These are phyloP conservation scores for Agrypnus murinus DNA, from an alignment of 2,888 invertebrate genomes.

Conservation along the genomic window DNA sequence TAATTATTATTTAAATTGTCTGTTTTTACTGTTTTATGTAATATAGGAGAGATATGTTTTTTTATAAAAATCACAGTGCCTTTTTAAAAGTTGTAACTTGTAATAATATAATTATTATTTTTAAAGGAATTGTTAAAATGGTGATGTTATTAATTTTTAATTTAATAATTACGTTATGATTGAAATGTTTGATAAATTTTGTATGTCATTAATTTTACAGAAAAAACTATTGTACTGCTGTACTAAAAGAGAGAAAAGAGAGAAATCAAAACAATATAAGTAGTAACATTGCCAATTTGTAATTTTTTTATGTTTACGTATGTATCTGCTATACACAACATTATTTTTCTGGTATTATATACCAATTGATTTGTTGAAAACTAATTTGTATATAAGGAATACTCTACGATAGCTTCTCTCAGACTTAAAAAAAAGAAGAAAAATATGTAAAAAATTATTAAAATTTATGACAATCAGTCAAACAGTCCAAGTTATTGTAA, in stretches of 20 bases:
- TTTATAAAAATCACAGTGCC: constrained; percentile 56
- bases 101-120: constrained; percentile 56
- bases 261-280: constrained; percentile 37
- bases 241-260: constrained; percentile 25
- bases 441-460: constrained; percentile 45
- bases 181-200: constrained; percentile 39
- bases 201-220: constrained; percentile 46
- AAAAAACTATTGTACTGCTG: constrained; percentile 39
- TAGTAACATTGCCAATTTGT: constrained; percentile 50
- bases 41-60: constrained; percentile 40
- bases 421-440: constrained; percentile 33
- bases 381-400: constrained; percentile 49
- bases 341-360: constrained; percentile 46
- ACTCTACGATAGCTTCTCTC: constrained; percentile 54
- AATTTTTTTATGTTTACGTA: constrained; percentile 51
- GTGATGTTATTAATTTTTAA: constrained; percentile 41
- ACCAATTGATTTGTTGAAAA: constrained; percentile 40
- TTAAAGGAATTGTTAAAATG: constrained; percentile 53
- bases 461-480: constrained; percentile 54
- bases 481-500: constrained; percentile 53
- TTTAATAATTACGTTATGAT: constrained; percentile 34
- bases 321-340: constrained; percentile 45
- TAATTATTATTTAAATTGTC: constrained; percentile 1
- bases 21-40: constrained; percentile 42
- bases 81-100: constrained; percentile 51